A percentile compares a stretch with the other conserved stretches of the same genome.
phyloP scores from a whole-genome alignment of 2,888 invertebrate species.

The Graphium colonna region DNA sequence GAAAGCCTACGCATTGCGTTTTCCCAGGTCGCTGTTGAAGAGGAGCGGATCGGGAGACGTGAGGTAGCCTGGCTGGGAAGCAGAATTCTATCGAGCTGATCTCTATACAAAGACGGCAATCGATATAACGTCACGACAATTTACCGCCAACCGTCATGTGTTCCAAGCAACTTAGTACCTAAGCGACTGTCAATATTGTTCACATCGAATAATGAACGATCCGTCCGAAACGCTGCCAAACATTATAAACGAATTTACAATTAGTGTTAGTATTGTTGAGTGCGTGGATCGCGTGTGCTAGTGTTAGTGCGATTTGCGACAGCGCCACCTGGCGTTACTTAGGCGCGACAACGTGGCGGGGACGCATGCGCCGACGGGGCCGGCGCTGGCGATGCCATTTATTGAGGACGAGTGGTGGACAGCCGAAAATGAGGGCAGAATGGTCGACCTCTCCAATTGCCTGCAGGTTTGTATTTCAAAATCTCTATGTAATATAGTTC shows the following conservation, averaged over 20 bases:
- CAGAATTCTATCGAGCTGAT: constrained; percentile 27
- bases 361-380: constrained; percentile 81
- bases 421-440: constrained; percentile 96
- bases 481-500: no score
- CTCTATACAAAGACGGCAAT: constrained; percentile 28
- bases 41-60: constrained; percentile 63
- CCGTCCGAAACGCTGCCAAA: constrained; percentile 77
- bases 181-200: constrained; percentile 46
- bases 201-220: constrained; percentile 74
- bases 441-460: constrained; percentile 94
- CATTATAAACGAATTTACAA: constrained; percentile 69
- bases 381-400: constrained; percentile 94
- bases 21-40: constrained; percentile 76
- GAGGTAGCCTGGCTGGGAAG: constrained; percentile 68
- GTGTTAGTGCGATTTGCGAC: constrained; percentile 46
- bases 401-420: constrained; percentile 98
- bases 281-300: constrained; percentile 45
- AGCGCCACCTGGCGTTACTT: constrained; percentile 63
- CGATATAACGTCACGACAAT: constrained; percentile 37
- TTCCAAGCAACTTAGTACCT: constrained; percentile 62
- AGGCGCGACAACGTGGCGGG: constrained; percentile 81
- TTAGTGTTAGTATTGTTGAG: constrained; percentile 49
- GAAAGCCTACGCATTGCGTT: constrained; percentile 67
- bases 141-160: constrained; percentile 48
- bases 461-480: constrained; percentile 82